phyloP scores from a whole-genome alignment of 2,797 vertebrate species.

The Phrynocephalus forsythii region DNA sequence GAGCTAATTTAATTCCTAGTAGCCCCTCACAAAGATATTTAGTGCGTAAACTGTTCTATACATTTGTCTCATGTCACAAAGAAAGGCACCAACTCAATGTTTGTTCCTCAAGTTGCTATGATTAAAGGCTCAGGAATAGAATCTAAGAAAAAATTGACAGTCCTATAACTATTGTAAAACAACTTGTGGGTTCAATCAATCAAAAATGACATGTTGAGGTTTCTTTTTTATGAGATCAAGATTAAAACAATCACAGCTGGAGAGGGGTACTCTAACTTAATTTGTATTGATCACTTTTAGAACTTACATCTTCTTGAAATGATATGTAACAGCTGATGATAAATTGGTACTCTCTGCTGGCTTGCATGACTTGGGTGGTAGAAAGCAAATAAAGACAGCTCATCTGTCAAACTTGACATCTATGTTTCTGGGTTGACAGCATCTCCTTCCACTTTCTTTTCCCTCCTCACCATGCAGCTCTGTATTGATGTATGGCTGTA shows the following conservation, averaged over 20 bases:
- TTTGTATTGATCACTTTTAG: conserved; percentile 29
- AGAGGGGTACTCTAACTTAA: conserved; percentile 2
- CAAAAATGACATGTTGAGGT: not conserved
- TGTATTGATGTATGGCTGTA: accelerated
- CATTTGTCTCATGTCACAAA: not conserved
- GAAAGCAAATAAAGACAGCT: accelerated
- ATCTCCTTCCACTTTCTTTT: accelerated
- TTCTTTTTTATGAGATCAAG: not conserved
- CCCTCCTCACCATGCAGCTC: no score
- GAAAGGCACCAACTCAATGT: not conserved
- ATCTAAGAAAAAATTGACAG: not conserved
- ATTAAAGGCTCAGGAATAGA: not conserved
- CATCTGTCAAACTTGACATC: accelerated
- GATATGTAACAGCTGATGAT: not conserved
- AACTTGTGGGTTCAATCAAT: not conserved
- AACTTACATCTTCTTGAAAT: conserved; percentile 13
- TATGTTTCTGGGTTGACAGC: not conserved
- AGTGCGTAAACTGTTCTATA: not conserved
- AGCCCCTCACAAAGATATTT: not conserved
- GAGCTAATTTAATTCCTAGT: not conserved
- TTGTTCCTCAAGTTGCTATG: not conserved
- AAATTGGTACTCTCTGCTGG: accelerated
- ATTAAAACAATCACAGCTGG: not conserved
- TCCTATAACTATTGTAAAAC: not conserved
- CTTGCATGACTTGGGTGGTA: accelerated